Conservation (phyloP, 2,113 vertebrate genomes). For the Sialia sialis region DNA sequence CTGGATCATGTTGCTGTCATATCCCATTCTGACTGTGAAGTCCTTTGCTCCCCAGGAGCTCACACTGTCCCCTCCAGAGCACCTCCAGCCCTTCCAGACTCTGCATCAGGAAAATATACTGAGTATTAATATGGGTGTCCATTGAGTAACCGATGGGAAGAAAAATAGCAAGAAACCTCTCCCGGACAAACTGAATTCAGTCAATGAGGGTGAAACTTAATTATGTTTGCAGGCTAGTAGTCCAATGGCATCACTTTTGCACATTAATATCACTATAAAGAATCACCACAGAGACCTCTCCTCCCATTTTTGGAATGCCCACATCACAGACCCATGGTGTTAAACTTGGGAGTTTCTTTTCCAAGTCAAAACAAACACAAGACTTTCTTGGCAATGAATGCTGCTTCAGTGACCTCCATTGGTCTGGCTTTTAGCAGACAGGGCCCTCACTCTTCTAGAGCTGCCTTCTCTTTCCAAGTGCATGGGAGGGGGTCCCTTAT, state of each 20-base stretch:
- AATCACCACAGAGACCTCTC: not conserved
- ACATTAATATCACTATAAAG: not conserved
- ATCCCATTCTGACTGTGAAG: not conserved
- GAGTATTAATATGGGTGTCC: not conserved
- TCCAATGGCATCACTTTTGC: not conserved
- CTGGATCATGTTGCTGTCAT: accelerated
- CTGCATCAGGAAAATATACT: not conserved
- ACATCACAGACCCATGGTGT: not conserved
- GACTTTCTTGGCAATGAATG: not conserved
- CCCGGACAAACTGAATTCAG: not conserved
- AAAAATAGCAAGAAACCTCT: not conserved
- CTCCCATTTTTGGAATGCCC: not conserved
- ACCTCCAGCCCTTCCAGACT: not conserved
- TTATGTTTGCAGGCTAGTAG: not conserved
- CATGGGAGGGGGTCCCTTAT: not conserved
- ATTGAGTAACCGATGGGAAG: not conserved
- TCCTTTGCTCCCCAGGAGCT: not conserved
- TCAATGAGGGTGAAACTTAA: not conserved
- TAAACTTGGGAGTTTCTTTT: constrained; percentile 21
- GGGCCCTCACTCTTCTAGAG: not conserved
- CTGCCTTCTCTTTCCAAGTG: constrained; percentile 2
- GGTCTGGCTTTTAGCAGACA: not conserved
- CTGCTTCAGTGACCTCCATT: not conserved
- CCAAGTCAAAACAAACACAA: constrained; percentile 25
- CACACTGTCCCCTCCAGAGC: not conserved